phyloP scores from a whole-genome alignment of 2,797 vertebrate genomes.

The Psittacula derbiana region DNA sequence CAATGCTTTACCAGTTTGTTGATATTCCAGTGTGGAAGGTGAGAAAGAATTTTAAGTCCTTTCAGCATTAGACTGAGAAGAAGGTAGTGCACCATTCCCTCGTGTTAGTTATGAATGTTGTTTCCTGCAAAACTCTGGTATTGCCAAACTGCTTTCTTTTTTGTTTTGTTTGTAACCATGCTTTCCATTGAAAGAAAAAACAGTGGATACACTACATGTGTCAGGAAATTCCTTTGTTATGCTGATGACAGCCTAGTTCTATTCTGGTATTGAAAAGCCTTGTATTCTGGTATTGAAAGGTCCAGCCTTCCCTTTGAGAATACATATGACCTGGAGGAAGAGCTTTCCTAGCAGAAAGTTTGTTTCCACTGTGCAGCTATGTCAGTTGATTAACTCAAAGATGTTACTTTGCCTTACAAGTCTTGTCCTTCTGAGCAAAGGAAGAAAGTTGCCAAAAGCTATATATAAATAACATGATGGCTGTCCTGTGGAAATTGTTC shows the following conservation, averaged over 20 bases:
- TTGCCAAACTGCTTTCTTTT: neutral
- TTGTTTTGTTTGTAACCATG: neutral
- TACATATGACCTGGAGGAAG: neutral
- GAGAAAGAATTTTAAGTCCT: neutral
- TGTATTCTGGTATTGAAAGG: neutral
- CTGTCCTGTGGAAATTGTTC: neutral
- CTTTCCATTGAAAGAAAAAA: neutral
- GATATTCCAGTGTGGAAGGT: neutral
- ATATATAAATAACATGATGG: neutral
- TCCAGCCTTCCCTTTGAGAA: neutral
- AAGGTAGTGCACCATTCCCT: neutral
- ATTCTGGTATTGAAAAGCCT: slow-evolving; percentile 11
- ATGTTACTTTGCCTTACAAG: neutral
- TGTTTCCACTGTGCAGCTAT: neutral
- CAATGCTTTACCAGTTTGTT: neutral
- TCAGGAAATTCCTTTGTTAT: slow-evolving; percentile 32
- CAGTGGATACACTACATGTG: neutral
- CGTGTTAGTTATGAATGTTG: neutral
- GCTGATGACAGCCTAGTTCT: slow-evolving; percentile 19
- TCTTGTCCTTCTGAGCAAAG: neutral
- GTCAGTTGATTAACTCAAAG: neutral
- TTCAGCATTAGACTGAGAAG: neutral
- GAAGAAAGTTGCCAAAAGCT: neutral
- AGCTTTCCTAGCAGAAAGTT: neutral
- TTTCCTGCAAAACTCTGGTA: neutral